phyloP scores from a whole-genome alignment of 2,113 vertebrate genomes.

The Scophthalmus maximus region DNA sequence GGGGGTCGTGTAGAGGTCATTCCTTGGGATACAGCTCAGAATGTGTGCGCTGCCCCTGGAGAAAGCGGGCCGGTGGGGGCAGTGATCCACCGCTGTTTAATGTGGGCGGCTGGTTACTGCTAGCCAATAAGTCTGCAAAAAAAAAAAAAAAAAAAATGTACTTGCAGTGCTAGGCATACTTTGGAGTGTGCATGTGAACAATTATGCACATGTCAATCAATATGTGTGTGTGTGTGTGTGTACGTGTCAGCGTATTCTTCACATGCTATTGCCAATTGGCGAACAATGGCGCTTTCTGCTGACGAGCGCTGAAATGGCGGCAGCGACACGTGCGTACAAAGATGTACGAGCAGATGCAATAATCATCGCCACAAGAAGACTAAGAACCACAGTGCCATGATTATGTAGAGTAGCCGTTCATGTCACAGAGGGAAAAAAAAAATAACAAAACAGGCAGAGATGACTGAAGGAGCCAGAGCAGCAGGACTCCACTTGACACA shows the following conservation, averaged over 20 bases:
- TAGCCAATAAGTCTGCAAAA: constrained; percentile 40
- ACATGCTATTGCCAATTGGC: constrained; percentile 45
- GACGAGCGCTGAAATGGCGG: constrained; percentile 28
- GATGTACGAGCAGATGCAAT: constrained; percentile 2
- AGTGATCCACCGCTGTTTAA: constrained; percentile 62
- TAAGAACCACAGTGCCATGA: neutral
- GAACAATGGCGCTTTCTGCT: constrained; percentile 42
- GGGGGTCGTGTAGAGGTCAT: constrained; percentile 94
- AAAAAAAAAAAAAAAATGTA: neutral
- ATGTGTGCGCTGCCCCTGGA: constrained; percentile 89
- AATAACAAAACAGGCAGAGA: constrained; percentile 59
- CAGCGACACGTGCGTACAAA: constrained; percentile 2
- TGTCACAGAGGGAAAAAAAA: constrained; percentile 24
- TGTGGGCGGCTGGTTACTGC: constrained; percentile 54
- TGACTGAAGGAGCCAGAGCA: constrained; percentile 75
- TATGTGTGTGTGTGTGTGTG: constrained; percentile 32
- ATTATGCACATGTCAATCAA: constrained; percentile 43
- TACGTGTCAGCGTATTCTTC: constrained; percentile 56
- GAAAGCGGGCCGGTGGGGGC: constrained; percentile 50
- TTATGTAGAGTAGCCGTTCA: constrained; percentile 28
- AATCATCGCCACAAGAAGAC: neutral
- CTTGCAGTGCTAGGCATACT: constrained; percentile 35
- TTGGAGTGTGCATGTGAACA: constrained; percentile 48
- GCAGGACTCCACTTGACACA: constrained; percentile 77
- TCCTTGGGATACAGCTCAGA: constrained; percentile 95